Evolutionary conservation across 2,113 vertebrate genomes (phyloP).

Genomic region (Cettia cetti): DNA sequence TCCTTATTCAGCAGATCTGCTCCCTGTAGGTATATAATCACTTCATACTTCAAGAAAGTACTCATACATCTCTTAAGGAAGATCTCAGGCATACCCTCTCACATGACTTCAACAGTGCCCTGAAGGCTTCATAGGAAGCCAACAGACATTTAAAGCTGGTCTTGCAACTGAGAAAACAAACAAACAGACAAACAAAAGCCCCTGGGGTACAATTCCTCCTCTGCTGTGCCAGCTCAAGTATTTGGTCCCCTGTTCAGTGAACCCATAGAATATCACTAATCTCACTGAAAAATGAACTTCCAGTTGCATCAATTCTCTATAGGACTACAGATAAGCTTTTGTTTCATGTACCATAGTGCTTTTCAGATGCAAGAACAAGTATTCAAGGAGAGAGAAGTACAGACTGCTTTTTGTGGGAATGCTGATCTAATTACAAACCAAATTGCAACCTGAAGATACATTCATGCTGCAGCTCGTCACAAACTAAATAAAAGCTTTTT

Average conservation of each 20-base stretch:
- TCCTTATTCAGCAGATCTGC: background rate
- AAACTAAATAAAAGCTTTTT: background rate
- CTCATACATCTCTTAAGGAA: background rate
- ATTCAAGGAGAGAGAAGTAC: background rate
- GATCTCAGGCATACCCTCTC: background rate
- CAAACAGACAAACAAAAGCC: background rate
- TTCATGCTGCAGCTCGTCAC: background rate
- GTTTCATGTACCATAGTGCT: background rate
- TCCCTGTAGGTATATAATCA: background rate
- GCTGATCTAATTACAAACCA: background rate
- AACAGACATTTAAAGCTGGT: background rate
- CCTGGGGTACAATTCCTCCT: background rate
- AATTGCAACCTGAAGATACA: background rate
- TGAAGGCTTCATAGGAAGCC: background rate
- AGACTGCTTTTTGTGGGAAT: background rate
- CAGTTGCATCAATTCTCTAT: background rate
- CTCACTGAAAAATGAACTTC: background rate
- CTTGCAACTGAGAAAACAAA: background rate
- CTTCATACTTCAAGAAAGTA: background rate
- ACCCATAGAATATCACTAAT: background rate
- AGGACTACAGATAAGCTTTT: background rate
- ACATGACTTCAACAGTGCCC: background rate
- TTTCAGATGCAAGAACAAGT: background rate
- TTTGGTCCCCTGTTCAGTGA: background rate
- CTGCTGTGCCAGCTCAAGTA: background rate